These are phyloP conservation scores for Mantis religiosa DNA, from an alignment of 2,888 invertebrate species.

Conservation along the genomic window DNA sequence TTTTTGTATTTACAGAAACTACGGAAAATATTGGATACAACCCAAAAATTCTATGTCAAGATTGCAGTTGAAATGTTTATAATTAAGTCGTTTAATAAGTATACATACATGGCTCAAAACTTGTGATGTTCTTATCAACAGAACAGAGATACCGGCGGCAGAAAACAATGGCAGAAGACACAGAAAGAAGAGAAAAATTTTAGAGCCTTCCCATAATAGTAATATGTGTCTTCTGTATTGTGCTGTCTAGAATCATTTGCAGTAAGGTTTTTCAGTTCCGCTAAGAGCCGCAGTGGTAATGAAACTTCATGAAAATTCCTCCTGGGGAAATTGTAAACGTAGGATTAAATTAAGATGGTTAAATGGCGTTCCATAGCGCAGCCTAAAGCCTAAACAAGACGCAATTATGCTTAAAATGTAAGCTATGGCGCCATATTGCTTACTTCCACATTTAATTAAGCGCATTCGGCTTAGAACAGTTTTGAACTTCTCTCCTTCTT, in stretches of 20 bases:
- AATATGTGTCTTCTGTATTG: not conserved
- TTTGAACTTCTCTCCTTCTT: not conserved
- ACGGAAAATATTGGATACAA: too few species aligned
- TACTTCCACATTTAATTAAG: not conserved
- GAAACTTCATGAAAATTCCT: not conserved
- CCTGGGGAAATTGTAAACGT: not conserved
- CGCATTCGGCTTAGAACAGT: not conserved
- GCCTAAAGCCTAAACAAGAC: not conserved
- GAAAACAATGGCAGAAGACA: too few species aligned
- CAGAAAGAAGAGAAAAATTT: not conserved
- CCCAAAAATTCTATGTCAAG: too few species aligned
- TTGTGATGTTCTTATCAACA: too few species aligned
- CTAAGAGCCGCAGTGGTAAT: not conserved
- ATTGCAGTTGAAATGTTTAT: too few species aligned
- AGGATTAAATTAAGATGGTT: not conserved
- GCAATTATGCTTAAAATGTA: not conserved
- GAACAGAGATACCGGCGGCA: too few species aligned
- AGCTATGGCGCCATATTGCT: not conserved
- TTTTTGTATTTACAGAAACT: too few species aligned
- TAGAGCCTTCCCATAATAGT: not conserved
- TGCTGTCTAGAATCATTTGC: not conserved
- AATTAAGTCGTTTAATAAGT: too few species aligned
- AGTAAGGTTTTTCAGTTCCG: not conserved
- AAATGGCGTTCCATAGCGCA: not conserved
- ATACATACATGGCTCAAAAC: too few species aligned